Percentiles rank a stretch among this genome's conserved stretches.
Evolutionary conservation across 2,888 invertebrate species (phyloP).

Genomic region (Mylabris sibirica): DNA sequence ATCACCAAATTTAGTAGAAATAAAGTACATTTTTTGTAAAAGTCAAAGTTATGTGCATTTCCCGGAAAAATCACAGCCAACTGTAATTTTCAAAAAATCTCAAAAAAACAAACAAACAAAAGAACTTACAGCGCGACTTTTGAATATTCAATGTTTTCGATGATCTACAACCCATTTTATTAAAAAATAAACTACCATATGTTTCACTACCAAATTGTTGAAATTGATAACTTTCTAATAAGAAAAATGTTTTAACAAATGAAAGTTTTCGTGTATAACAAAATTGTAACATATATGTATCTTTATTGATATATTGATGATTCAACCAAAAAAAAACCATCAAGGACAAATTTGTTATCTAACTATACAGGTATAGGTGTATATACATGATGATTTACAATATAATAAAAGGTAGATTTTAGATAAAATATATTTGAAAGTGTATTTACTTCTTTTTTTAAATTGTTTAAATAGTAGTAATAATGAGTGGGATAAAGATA

Average conservation of each 20-base stretch:
- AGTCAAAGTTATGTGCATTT: too few species aligned
- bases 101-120: not conserved
- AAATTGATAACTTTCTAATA: not conserved
- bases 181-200: not conserved
- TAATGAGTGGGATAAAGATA: not conserved
- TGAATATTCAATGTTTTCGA: not conserved
- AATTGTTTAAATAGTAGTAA: not conserved
- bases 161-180: not conserved
- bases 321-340: not conserved
- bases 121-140: constrained; percentile 1
- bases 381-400: not conserved
- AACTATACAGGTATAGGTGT: not conserved
- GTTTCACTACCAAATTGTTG: not conserved
- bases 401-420: not conserved
- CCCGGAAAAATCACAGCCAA: not conserved
- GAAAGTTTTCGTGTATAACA: not conserved
- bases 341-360: not conserved
- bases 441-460: not conserved
- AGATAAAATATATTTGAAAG: not conserved
- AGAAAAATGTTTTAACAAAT: not conserved
- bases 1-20: too few species aligned
- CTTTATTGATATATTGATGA: not conserved
- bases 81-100: not conserved
- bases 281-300: not conserved
- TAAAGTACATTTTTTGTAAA: too few species aligned